A percentile compares a stretch with the other conserved stretches of the same genome.
Conservation (phyloP, 2,113 vertebrate species). For the Channa maculata region DNA sequence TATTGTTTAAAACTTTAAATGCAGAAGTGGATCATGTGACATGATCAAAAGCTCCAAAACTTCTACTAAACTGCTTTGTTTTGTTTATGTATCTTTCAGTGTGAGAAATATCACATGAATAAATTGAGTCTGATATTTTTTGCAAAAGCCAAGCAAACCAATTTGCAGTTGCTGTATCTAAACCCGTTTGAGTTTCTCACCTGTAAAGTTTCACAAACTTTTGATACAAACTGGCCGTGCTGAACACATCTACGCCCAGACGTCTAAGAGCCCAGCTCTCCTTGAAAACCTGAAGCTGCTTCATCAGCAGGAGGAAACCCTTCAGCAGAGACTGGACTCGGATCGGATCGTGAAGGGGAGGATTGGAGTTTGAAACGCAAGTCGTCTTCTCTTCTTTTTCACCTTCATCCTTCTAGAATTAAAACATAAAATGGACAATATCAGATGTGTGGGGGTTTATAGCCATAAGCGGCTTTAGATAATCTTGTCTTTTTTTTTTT, state of each 20-base stretch:
- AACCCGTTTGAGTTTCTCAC: conserved; percentile 37
- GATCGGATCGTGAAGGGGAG: conserved; percentile 22
- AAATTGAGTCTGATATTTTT: no score
- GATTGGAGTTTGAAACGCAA: neutral
- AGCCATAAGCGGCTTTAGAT: neutral
- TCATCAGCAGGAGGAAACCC: conserved; percentile 84
- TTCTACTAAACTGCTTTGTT: no score
- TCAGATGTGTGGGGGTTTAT: neutral
- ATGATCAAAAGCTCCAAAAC: no score
- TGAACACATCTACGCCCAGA: conserved; percentile 61
- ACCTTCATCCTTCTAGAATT: conserved; percentile 4
- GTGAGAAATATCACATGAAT: no score
- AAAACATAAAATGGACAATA: neutral
- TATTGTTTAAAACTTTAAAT: no score
- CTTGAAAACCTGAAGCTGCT: conserved; percentile 84
- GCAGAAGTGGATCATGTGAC: no score
- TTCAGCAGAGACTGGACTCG: conserved; percentile 60
- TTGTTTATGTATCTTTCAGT: no score
- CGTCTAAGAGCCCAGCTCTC: conserved; percentile 78
- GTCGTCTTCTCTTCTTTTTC: neutral
- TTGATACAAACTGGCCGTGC: conserved; percentile 54
- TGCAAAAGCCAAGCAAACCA: no score
- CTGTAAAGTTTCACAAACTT: conserved; percentile 79
- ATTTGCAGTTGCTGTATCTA: no score
- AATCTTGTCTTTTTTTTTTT: no score